Evolutionary conservation across 2,888 invertebrate species (phyloP).

Genomic region (Torymus auratus): DNA sequence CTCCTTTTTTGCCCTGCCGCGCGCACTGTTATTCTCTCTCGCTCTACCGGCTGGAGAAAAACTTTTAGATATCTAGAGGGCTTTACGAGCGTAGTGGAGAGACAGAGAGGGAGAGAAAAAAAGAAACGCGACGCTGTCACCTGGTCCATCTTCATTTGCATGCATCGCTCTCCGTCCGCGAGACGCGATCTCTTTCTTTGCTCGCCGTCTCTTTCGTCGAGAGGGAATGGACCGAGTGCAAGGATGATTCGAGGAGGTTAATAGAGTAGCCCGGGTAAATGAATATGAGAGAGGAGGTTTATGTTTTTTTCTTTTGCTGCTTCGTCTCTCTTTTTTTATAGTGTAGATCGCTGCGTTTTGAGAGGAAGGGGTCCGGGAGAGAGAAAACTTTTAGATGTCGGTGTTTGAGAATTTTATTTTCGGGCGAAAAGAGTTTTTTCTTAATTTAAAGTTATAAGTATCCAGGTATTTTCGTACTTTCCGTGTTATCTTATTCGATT

Average conservation of each 20-base stretch:
- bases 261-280: constrained; percentile 29
- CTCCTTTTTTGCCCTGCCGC: neutral
- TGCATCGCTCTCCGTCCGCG: constrained; percentile 15
- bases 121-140: constrained; percentile 2
- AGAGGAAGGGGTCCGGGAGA: too few relatives aligned
- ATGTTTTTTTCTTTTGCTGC: neutral
- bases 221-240: neutral
- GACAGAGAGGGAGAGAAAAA: neutral
- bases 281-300: constrained; percentile 26
- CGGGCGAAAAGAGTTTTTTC: too few relatives aligned
- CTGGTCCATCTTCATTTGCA: constrained; percentile 38
- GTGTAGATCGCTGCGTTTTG: too few relatives aligned
- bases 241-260: constrained; percentile 1
- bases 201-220: neutral
- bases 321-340: too few relatives aligned
- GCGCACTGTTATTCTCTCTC: constrained; percentile 29
- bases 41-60: constrained; percentile 5
- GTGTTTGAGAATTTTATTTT: too few relatives aligned
- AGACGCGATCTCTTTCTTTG: neutral
- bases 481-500: too few relatives aligned
- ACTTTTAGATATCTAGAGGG: constrained; percentile 47
- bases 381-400: too few relatives aligned
- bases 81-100: constrained; percentile 28
- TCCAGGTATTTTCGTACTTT: too few relatives aligned
- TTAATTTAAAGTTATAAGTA: too few relatives aligned